phyloP scores from a whole-genome alignment of 1,140 invertebrate genomes.

The Dendrolimus kikuchii region DNA sequence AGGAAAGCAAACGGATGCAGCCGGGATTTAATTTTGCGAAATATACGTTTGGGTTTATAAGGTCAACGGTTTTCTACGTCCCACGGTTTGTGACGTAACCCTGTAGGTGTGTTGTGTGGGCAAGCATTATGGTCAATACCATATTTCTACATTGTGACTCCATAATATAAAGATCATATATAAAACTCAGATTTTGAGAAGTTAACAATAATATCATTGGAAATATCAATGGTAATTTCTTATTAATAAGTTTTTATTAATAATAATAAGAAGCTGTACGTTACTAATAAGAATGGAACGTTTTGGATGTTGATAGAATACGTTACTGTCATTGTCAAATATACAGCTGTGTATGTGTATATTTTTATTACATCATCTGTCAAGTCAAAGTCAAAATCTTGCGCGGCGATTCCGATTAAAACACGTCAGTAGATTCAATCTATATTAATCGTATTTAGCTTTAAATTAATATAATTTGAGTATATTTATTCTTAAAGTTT shows the following conservation, averaged over 20 bases:
- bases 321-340: conserved; percentile 6
- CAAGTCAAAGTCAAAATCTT: conserved; percentile 2
- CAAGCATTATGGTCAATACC: not conserved
- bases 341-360: conserved; percentile 11
- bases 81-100: conserved; percentile 12
- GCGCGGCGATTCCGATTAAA: conserved; percentile 13
- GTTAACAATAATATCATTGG: no score
- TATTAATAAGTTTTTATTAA: no score
- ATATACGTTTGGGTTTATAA: conserved; percentile 9
- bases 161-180: not conserved
- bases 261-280: not conserved
- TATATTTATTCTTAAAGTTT: not conserved
- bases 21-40: conserved; percentile 12
- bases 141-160: not conserved
- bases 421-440: conserved; percentile 18
- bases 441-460: conserved; percentile 1
- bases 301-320: conserved; percentile 5
- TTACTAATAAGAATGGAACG: conserved; percentile 13
- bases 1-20: no score
- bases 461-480: conserved; percentile 1
- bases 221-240: no score
- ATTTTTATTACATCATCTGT: not conserved
- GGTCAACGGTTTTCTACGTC: conserved; percentile 21
- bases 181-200: not conserved
- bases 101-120: conserved; percentile 22